Conservation (phyloP, 2,797 vertebrate species). For the Echiichthys vipera region DNA sequence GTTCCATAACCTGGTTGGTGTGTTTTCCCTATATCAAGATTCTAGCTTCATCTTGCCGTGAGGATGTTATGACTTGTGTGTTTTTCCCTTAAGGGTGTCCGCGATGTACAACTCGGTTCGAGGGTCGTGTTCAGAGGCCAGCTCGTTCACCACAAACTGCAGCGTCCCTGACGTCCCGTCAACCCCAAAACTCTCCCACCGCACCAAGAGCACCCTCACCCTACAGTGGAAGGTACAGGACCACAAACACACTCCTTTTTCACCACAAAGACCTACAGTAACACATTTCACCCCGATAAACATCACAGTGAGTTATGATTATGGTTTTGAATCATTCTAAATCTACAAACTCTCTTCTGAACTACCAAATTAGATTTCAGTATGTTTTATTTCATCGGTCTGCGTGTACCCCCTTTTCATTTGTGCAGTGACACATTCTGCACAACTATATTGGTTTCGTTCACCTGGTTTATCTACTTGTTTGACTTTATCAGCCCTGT, state of each 20-base stretch:
- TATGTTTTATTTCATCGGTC: neutral
- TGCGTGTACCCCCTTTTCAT: neutral
- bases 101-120: constrained; percentile 92
- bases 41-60: neutral
- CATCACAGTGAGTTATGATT: neutral
- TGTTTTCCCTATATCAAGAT: neutral
- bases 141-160: constrained; percentile 94
- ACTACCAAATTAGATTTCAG: too few relatives aligned
- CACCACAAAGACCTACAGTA: neutral
- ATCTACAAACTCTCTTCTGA: too few relatives aligned
- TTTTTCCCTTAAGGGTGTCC: constrained; percentile 86
- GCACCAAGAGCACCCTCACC: constrained; percentile 93
- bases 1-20: neutral
- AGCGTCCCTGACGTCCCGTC: constrained; percentile 91
- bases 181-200: constrained; percentile 92
- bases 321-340: neutral
- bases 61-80: neutral
- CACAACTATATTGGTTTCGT: too few relatives aligned
- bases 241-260: neutral
- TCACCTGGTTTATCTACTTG: constrained; percentile 11
- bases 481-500: neutral
- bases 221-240: constrained; percentile 96
- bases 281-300: neutral
- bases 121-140: constrained; percentile 92
- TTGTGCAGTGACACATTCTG: neutral